Percentiles rank a stretch among this genome's conserved stretches.
phyloP scores from a whole-genome alignment of 2,888 invertebrate genomes.

The Lycocerus yunnanus region DNA sequence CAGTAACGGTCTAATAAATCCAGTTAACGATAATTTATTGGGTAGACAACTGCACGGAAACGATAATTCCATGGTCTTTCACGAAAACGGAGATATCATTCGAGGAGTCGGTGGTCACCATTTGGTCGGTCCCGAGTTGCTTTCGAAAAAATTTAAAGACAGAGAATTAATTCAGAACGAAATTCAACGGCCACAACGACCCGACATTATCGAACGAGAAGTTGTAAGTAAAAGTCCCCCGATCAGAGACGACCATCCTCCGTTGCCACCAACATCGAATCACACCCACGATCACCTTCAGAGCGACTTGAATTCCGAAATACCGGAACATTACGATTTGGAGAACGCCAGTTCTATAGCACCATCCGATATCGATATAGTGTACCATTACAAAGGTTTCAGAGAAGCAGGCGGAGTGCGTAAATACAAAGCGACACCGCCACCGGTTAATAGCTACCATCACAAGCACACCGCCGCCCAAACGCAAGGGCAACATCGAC shows the following conservation, averaged over 20 bases:
- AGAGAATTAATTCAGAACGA: constrained; percentile 75
- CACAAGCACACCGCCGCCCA: constrained; percentile 73
- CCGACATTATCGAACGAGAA: constrained; percentile 92
- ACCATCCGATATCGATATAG: constrained; percentile 95
- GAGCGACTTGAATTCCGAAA: constrained; percentile 76
- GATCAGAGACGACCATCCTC: constrained; percentile 78
- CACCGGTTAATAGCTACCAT: constrained; percentile 77
- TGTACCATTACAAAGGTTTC: constrained; percentile 94
- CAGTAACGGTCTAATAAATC: constrained; percentile 68
- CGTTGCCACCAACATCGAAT: constrained; percentile 75
- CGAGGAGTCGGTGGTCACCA: constrained; percentile 77
- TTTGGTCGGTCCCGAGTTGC: constrained; percentile 81
- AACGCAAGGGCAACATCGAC: constrained; percentile 71
- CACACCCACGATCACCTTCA: constrained; percentile 75
- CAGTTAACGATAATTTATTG: constrained; percentile 71
- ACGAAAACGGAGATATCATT: constrained; percentile 76
- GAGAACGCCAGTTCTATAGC: constrained; percentile 98
- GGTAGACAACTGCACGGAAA: constrained; percentile 70
- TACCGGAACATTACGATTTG: constrained; percentile 92
- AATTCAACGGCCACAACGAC: constrained; percentile 80
- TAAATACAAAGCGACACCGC: constrained; percentile 87
- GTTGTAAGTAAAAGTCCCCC: constrained; percentile 83
- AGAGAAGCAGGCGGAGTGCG: constrained; percentile 82
- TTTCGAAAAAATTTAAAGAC: constrained; percentile 88
- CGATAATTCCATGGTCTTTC: constrained; percentile 71